phyloP scores from a whole-genome alignment of 1,140 invertebrate species.

The Frieseomelitta varia region DNA sequence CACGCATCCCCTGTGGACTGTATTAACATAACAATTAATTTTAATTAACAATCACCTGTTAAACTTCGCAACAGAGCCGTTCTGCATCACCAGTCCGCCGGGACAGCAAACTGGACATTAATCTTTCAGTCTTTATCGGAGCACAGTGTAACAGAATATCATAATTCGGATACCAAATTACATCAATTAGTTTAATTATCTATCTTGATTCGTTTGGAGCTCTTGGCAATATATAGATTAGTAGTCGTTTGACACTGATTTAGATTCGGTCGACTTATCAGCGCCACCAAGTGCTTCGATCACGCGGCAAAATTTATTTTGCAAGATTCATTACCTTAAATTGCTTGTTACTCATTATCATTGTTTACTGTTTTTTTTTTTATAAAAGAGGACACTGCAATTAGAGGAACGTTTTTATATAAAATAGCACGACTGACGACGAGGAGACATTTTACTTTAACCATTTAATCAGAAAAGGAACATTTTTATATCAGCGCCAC shows the following conservation, averaged over 20 bases:
- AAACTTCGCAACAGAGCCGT: background rate
- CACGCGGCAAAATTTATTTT: no score
- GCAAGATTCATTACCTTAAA: background rate
- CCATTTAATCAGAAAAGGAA: no score
- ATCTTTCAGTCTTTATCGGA: background rate
- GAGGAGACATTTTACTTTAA: no score
- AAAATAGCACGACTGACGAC: no score
- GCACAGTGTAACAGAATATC: background rate
- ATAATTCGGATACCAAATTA: background rate
- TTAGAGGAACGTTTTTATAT: no score
- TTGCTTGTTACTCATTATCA: background rate
- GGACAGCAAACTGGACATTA: background rate
- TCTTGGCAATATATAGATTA: background rate
- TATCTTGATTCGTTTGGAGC: background rate
- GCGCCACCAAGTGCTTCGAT: no score
- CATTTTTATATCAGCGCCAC: no score
- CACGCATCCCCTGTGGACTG: no score
- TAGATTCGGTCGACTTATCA: no score
- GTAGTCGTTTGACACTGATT: background rate
- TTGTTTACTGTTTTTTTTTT: background rate
- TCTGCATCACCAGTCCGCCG: background rate
- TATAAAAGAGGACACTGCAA: no score
- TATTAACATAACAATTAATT: background rate
- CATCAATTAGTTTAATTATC: background rate
- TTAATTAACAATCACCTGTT: background rate